Evolutionary conservation across 2,113 vertebrate genomes (phyloP), one percentile per base, ranked within the genome.

Genomic region (Acrocephalus arundinaceus): DNA sequence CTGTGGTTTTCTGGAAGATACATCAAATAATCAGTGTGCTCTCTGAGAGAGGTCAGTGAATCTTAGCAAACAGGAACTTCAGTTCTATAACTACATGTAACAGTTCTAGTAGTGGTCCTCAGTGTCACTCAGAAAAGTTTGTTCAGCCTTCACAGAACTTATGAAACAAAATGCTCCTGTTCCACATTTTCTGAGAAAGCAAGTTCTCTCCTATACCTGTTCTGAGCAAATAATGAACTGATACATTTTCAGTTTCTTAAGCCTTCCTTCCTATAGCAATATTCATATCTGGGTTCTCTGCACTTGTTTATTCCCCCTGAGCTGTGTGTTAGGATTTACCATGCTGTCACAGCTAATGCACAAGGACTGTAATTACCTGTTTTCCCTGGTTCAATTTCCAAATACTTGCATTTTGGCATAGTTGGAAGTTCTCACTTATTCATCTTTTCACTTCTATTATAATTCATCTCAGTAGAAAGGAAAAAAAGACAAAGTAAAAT

Each of bases 231-330:
- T 33, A 94, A 62, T 68, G 83, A 84, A 91, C 89, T 92, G 82
- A 88, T 90, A 22, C 15, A 66, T 57, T 24, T 74, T 49, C 43
- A 80, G 55, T 90, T 89, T 79, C 52, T 82, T 66, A 89, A 45
- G 67, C 37, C 35, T 95, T 93, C 70, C 33, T 89, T 86, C 84
- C 62, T 84, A 45, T 62, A 51, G 31, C 30, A 89, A 45, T 84
- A 57, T 94, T 97, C 65, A 30, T 54, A 71, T 79, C 30, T 93
- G 43, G 20, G 23, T 74, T 95, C 92, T 87, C 96, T 76, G 39
- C 35, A 77, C 49, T 79, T 89, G 61, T 73, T 97, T 89, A 78
- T 93, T 89, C 93, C 81, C 48, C 71, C 35, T 76, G 52, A 91
- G 54, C 52, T 59, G 35, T 70, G 43, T 71, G 51, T 93, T 93